phyloP scores from a whole-genome alignment of 1,140 invertebrate species.

The Zophobas atratus region DNA sequence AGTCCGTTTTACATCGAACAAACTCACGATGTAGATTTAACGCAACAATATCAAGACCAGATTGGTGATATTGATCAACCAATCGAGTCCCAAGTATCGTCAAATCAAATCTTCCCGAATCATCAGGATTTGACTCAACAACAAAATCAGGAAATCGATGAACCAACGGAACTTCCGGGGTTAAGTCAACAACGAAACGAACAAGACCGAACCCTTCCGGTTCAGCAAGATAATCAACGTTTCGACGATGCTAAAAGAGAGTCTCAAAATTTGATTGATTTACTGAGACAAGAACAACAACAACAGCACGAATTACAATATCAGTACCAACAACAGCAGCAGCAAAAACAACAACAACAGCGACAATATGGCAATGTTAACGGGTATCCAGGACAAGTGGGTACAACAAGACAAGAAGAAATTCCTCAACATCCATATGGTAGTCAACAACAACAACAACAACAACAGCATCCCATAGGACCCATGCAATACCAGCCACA shows the following conservation, averaged over 20 bases:
- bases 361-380: neutral
- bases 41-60: slow-evolving; percentile 24
- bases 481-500: slow-evolving; percentile 7
- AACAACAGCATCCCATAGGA: neutral
- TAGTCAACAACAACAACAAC: neutral
- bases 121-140: slow-evolving; percentile 37
- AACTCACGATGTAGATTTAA: neutral
- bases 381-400: neutral
- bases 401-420: neutral
- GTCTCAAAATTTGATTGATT: slow-evolving; percentile 21
- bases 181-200: no score
- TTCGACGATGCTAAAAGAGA: slow-evolving; percentile 1
- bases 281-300: neutral
- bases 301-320: neutral
- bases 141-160: slow-evolving; percentile 3
- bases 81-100: slow-evolving; percentile 20
- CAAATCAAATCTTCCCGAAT: slow-evolving; percentile 1
- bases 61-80: slow-evolving; percentile 11
- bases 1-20: no score
- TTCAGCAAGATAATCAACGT: neutral
- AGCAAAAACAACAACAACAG: neutral
- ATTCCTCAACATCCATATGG: no score
- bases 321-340: neutral
- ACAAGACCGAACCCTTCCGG: neutral
- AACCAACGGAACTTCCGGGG: no score